Percentiles rank a stretch among this genome's conserved stretches.
phyloP scores from a whole-genome alignment of 1,140 invertebrate species.

The Orussus abietinus region DNA sequence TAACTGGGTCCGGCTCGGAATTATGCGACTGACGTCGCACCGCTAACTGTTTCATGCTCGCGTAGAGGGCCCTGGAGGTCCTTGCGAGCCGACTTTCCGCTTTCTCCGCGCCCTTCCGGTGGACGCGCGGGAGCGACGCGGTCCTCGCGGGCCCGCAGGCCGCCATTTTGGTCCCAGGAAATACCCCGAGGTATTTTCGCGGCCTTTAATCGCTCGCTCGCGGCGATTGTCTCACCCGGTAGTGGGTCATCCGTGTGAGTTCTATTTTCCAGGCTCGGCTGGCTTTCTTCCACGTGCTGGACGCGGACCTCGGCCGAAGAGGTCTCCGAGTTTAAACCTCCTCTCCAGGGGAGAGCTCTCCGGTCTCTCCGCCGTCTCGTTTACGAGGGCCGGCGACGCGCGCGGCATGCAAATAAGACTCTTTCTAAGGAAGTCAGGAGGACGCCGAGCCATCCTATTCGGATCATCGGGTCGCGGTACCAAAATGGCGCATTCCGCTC shows the following conservation, averaged over 20 bases:
- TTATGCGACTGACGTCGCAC: constrained; percentile 44
- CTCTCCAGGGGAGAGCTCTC: constrained; percentile 7
- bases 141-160: background rate
- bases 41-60: constrained; percentile 37
- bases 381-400: constrained; percentile 12
- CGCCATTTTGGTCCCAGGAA: background rate
- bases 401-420: constrained; percentile 11
- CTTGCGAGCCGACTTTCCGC: constrained; percentile 9
- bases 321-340: constrained; percentile 3
- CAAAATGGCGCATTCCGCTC: constrained; percentile 26
- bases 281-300: constrained; percentile 9
- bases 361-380: constrained; percentile 13
- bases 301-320: constrained; percentile 1
- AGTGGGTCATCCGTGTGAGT: constrained; percentile 19
- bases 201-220: constrained; percentile 23
- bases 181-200: constrained; percentile 17
- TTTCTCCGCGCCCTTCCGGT: constrained; percentile 12
- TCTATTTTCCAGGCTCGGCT: constrained; percentile 13
- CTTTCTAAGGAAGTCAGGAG: constrained; percentile 34
- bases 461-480: constrained; percentile 41
- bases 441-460: constrained; percentile 32
- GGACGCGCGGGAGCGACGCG: background rate
- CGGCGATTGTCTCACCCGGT: constrained; percentile 22
- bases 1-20: constrained; percentile 41
- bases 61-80: constrained; percentile 29